Conservation (phyloP, 1,140 invertebrate species). For the Drosophila pseudoobscura region DNA sequence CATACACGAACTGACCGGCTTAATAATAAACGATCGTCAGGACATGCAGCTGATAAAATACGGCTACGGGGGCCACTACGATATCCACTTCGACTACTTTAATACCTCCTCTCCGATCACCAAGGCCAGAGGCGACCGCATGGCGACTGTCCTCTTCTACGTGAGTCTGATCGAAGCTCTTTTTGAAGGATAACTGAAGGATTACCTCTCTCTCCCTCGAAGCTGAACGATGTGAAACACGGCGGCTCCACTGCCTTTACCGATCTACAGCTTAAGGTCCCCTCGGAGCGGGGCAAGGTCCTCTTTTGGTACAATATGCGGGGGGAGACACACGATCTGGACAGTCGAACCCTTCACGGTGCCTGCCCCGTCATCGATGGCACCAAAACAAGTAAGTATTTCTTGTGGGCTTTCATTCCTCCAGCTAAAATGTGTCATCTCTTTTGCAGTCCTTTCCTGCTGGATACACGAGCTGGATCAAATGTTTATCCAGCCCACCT, state of each 20-base stretch:
- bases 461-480: constrained; percentile 35
- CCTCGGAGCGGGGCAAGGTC: constrained; percentile 36
- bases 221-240: constrained; percentile 2
- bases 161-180: no score
- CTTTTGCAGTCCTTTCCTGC: constrained; percentile 14
- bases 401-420: no score
- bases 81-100: no score
- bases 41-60: no score
- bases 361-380: constrained; percentile 41
- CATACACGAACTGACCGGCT: no score
- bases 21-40: no score
- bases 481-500: constrained; percentile 28
- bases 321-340: constrained; percentile 14
- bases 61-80: no score
- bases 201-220: no score
- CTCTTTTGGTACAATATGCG: constrained; percentile 41
- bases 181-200: no score
- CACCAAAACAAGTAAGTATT: constrained; percentile 19
- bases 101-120: no score
- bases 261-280: constrained; percentile 1
- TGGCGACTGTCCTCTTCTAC: no score
- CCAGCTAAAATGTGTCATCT: background rate
- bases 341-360: background rate
- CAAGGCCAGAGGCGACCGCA: no score
- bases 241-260: constrained; percentile 35